These are phyloP conservation scores for Drosophila mimetica DNA, from an alignment of 2,888 invertebrate genomes.

Conservation along the genomic window DNA sequence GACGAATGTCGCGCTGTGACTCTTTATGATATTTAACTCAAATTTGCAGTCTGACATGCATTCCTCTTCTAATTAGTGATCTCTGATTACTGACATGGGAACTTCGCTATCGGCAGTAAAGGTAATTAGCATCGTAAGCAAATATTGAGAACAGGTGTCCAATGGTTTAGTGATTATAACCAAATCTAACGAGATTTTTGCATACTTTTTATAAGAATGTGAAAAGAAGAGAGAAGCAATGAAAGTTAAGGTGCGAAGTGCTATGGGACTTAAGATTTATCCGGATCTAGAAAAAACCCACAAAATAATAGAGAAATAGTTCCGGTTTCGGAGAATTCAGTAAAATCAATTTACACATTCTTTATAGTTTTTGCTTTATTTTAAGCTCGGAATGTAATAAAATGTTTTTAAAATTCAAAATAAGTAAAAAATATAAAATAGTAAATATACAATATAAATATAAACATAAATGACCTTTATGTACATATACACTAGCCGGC, in stretches of 20 bases:
- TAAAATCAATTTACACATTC: not conserved
- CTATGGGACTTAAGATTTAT: not conserved
- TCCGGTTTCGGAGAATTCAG: constrained; percentile 1
- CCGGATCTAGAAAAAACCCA: constrained; percentile 5
- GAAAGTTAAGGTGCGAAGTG: not conserved
- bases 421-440: no score
- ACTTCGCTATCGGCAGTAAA: constrained; percentile 36
- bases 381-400: not conserved
- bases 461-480: no score
- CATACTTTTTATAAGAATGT: not conserved
- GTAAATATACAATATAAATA: no score
- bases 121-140: constrained; percentile 50
- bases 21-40: not conserved
- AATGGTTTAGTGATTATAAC: constrained; percentile 3
- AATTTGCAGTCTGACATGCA: constrained; percentile 40
- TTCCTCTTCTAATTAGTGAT: constrained; percentile 53
- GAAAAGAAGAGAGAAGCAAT: not conserved
- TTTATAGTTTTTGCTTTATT: not conserved
- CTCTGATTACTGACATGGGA: constrained; percentile 62
- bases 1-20: constrained; percentile 28
- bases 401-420: not conserved
- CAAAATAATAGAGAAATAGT: not conserved
- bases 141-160: constrained; percentile 6
- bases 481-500: no score
- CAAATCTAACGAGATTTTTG: constrained; percentile 27